Conservation (phyloP, 1,140 invertebrate genomes). For the Ceratosolen fusciceps region DNA sequence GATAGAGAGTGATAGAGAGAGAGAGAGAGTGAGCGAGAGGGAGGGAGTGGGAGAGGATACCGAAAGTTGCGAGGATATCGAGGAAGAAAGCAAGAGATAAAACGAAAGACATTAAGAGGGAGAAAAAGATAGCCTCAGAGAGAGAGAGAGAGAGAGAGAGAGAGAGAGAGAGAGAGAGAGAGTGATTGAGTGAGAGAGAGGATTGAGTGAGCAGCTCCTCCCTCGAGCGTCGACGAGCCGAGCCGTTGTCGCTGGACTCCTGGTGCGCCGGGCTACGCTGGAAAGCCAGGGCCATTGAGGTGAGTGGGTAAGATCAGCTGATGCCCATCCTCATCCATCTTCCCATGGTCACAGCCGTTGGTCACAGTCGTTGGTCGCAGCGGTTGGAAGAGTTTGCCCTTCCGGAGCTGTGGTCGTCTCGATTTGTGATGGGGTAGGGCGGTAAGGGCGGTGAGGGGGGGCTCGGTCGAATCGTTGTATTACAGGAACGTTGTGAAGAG, state of each 20-base stretch:
- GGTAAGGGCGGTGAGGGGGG: no score
- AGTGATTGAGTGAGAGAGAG: not conserved
- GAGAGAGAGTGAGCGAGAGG: not conserved
- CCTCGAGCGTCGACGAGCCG: not conserved
- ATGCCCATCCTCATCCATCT: not conserved
- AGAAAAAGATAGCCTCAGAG: not conserved
- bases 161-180: not conserved
- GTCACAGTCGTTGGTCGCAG: no score
- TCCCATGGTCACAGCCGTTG: no score
- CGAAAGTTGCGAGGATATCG: not conserved
- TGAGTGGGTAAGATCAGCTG: conserved; percentile 33
- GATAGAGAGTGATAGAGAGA: not conserved
- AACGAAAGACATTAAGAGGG: not conserved
- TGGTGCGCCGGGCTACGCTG: conserved; percentile 41
- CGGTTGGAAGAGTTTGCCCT: no score
- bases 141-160: not conserved
- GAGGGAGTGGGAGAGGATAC: not conserved
- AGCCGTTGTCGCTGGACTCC: not conserved
- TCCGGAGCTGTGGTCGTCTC: not conserved
- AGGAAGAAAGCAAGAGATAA: not conserved
- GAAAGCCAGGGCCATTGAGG: conserved; percentile 47
- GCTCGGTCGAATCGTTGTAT: no score
- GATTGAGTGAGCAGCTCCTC: not conserved
- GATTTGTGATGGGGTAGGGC: no score
- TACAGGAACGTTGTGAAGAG: no score